A percentile compares a stretch with the other conserved stretches of the same genome.
phyloP scores from a whole-genome alignment of 2,113 vertebrate species.

The Oreochromis tanganicae region DNA sequence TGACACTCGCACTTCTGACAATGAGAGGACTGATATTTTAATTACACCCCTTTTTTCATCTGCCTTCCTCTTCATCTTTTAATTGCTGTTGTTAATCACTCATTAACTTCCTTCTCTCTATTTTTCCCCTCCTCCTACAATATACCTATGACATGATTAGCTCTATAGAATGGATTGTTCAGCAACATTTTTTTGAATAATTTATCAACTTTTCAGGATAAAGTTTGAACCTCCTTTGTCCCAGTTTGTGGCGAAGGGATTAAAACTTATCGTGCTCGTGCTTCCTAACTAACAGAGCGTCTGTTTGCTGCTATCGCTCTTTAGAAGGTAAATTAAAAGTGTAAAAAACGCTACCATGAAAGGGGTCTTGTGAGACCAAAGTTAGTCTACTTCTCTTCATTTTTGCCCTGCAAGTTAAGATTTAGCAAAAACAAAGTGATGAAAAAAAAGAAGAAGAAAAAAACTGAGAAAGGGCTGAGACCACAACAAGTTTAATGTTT shows the following conservation, averaged over 20 bases:
- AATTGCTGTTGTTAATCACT: conserved; percentile 86
- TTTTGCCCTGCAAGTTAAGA: not conserved
- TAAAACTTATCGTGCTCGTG: not conserved
- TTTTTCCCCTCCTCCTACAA: conserved; percentile 75
- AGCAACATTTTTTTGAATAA: conserved; percentile 27
- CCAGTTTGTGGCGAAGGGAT: not conserved
- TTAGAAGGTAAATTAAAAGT: not conserved
- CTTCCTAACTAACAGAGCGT: not conserved
- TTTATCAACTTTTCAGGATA: conserved; percentile 2
- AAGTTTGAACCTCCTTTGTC: conserved; percentile 21
- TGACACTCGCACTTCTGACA: conserved; percentile 99
- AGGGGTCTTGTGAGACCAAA: not conserved
- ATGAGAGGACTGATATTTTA: conserved; percentile 99
- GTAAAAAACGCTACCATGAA: not conserved
- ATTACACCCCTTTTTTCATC: conserved; percentile 90
- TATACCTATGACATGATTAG: conserved; percentile 88
- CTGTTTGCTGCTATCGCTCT: conserved; percentile 3
- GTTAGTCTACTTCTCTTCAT: not conserved
- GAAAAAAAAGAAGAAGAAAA: not conserved
- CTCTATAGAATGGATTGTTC: conserved; percentile 91
- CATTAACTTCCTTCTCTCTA: conserved; percentile 87
- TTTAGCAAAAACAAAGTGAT: conserved; percentile 12
- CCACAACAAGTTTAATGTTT: conserved; percentile 23
- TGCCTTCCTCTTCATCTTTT: conserved; percentile 80
- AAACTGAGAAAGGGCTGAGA: not conserved